Base-by-base conservation (phyloP, 2,113 vertebrate species). In the Sclerurus mexicanus region DNA sequence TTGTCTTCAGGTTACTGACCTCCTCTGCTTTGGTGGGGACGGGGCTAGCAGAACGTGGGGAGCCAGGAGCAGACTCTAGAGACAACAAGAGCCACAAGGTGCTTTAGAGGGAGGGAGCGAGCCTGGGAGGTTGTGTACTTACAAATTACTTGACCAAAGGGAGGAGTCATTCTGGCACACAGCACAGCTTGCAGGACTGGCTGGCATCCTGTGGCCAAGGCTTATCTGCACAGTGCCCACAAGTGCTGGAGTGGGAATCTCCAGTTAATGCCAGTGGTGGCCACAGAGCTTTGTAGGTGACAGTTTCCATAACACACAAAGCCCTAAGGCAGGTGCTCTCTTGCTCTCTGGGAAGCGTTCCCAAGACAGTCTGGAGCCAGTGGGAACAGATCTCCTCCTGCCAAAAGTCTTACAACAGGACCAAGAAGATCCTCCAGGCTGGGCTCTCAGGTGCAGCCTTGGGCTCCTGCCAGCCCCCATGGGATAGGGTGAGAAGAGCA, bases 1-100 rank as follows among this genome's bases (percentile, higher is more conserved):
- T 98, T 0, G 98, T 99, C 98, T 99, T 99, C 84, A 99, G 98
- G 98, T 99, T 99, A 89, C 98, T 99, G 67, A 97, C 97, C 71
- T 99, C 99, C 22, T 99, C 99, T 0, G 97, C 94, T 96, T 98
- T 99, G 88, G 97, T 95, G 84, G 98, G 98, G 90, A 96, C 95
- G 0, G 98, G 98, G 49, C 98, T 99, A 87, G 98, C 97, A 4
- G 98, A 79, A 40, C 98, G 98, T 1, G 98, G 98, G 55, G 98
- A 99, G 19, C 98, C 99, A 97, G 98, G 97, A 35, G 98, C 97
- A 3, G 97, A 98, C 60, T 98, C 98, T 98, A 82, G 33, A 97
- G 84, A 5, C 68, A 85, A 71, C 13, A 64, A 85, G 56, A 94
- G n/a, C 50, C 89, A 91, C 12, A 25, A 24, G 6, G 8, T 60